Conservation (phyloP, 1,140 invertebrate genomes). For the Achroia grisella region DNA sequence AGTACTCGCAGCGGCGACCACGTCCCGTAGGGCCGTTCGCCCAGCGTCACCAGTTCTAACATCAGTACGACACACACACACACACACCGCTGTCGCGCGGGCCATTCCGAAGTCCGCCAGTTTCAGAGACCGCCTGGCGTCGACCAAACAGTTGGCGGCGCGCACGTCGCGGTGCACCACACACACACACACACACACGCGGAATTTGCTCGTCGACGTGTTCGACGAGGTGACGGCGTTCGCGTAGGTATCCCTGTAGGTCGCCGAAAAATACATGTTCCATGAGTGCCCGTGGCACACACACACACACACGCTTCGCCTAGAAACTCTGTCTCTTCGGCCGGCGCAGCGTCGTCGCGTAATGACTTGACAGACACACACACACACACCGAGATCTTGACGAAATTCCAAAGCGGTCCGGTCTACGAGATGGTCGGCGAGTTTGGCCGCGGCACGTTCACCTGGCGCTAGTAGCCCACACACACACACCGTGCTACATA, state of each 20-base stretch:
- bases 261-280: slow-evolving; percentile 48
- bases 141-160: slow-evolving; percentile 91
- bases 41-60: slow-evolving; percentile 89
- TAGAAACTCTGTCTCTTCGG: slow-evolving; percentile 8
- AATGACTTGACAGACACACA: slow-evolving; percentile 6
- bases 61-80: slow-evolving; percentile 90
- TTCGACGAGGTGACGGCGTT: slow-evolving; percentile 21
- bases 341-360: neutral
- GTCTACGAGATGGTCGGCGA: slow-evolving; percentile 61
- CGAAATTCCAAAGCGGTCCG: slow-evolving; percentile 5
- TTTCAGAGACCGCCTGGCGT: slow-evolving; percentile 86
- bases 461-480: slow-evolving; percentile 75
- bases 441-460: slow-evolving; percentile 80
- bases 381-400: slow-evolving; percentile 81
- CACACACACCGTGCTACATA: neutral
- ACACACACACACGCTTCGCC: slow-evolving; percentile 26
- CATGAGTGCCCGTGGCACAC: slow-evolving; percentile 34
- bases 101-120: slow-evolving; percentile 96
- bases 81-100: slow-evolving; percentile 85
- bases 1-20: slow-evolving; percentile 85
- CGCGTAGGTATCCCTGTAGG: slow-evolving; percentile 28
- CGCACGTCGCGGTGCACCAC: slow-evolving; percentile 91
- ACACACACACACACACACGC: slow-evolving; percentile 82
- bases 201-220: slow-evolving; percentile 4
- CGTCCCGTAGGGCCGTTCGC: slow-evolving; percentile 90